Evolutionary conservation across 1,140 invertebrate genomes (phyloP).

Genomic region (Rhagoletis zephyria): DNA sequence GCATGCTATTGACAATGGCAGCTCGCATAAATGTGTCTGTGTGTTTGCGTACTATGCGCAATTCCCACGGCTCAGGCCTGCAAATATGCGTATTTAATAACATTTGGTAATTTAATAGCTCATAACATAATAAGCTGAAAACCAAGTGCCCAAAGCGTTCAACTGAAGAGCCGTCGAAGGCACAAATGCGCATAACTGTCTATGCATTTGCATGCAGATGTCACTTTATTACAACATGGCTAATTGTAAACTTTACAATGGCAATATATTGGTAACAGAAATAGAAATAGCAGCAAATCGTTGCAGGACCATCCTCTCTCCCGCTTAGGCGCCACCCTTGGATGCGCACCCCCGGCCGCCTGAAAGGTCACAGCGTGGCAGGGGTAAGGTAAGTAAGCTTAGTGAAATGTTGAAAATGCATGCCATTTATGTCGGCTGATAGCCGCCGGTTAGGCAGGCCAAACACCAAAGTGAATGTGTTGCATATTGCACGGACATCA

Average conservation of each 20-base stretch:
- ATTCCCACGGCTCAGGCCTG: neutral
- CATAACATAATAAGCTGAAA: conserved; percentile 25
- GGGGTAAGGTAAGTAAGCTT: neutral
- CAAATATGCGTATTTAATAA: conserved; percentile 41
- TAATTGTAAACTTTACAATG: conserved; percentile 22
- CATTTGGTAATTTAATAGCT: conserved; percentile 45
- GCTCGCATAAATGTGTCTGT: neutral
- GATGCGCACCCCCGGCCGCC: neutral
- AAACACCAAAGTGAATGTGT: neutral
- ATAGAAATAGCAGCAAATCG: neutral
- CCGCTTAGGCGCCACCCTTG: neutral
- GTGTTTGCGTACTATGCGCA: neutral
- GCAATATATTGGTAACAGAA: conserved; percentile 1
- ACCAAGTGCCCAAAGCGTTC: conserved; percentile 18
- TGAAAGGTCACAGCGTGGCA: neutral
- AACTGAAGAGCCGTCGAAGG: conserved; percentile 8
- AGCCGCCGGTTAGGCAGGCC: neutral
- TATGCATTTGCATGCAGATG: neutral
- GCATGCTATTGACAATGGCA: neutral
- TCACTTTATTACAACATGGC: conserved; percentile 5
- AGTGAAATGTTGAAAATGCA: neutral
- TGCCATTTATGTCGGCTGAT: neutral
- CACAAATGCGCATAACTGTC: no score
- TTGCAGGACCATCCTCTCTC: neutral
- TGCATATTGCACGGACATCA: neutral